Evolutionary conservation across 2,113 vertebrate species (phyloP), one percentile per base, ranked within the genome.

Genomic region (Dasyornis broadbenti): DNA sequence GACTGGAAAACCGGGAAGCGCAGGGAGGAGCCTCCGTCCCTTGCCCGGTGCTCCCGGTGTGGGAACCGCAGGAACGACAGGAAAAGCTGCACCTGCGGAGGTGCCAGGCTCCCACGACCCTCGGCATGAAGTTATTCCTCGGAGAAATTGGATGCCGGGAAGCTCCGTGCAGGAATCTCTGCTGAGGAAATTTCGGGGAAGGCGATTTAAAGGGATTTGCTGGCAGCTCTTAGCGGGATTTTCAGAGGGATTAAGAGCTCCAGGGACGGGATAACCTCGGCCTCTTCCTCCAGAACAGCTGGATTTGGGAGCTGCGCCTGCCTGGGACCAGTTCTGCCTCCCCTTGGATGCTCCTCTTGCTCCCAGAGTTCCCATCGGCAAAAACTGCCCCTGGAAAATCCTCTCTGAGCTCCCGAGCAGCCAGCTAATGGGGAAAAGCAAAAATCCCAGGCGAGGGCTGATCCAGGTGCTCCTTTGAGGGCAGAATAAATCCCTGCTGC

Each of bases 111-210:
- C 3, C 66, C 4, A 6, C 6, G 27, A 3, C 56, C 35, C 39
- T 23, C 6, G 3, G 49, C 42, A 71, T 26, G 4, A 50, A 72
- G 4, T 15, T 0, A 1, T 31, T 42, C 76, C 28, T 18, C 1
- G 10, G 3, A 5, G 4, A 33, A 78, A 30, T 3, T 0, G 0
- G 2, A 17, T 2, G 15, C 80, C 56, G 21, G 37, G 59, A 21
- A 75, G 35, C 24, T 70, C 35, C 5, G 39, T 0, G 6, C 64
- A 73, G 40, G 56, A 61, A 50, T 63, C 86, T 6, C 9, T 40
- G 44, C 44, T 2, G 60, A 35, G 85, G 42, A 8, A 45, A 37
- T 6, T 27, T 0, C 21, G 16, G 56, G 65, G 45, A 6, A 3
- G 23, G 9, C 42, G 20, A 4, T 11, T 49, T 24, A 54, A 80